Evolutionary conservation across 1,140 invertebrate genomes (phyloP), one percentile per base, ranked within the genome.

Genomic region (Drosophila orena): DNA sequence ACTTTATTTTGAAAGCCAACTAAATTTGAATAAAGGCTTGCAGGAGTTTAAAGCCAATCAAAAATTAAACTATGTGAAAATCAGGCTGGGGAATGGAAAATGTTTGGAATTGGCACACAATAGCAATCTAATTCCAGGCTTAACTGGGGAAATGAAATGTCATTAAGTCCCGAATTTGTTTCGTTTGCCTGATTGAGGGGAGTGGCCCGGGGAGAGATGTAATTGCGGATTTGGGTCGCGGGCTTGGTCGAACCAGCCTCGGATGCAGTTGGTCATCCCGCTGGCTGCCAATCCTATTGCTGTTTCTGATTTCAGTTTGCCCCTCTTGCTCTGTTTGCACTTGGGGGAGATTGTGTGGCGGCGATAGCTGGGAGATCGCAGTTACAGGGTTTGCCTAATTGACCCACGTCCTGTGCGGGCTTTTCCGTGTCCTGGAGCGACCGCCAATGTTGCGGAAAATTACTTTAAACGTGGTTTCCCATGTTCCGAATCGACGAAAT

Each of bases 381-480:
- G 2, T n/a, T 8, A 15, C 47, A 22, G 17, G n/a, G 37, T 11
- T 15, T 5, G 27, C 37, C 64, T 78, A 86, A 85, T 81, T 86
- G 81, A 74, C 68, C 77, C 81, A 85, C 77, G 73, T 86, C 43
- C 77, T 64, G 59, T 57, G 47, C 15, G 20, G n/a, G 30, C 12
- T 65, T 37, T 42, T 11, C 35, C 35, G 47, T 27, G 43, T 60
- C 50, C 38, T 17, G 59, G 69, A 71, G 64, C 81, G 65, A 46
- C 65, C 69, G 47, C 85, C 81, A 81, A 86, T 86, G 81, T 81
- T 78, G 78, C 64, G 69, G 55, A 86, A 86, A 85, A 86, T 86
- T 75, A 69, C 77, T 81, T 86, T 62, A 81, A 78, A 88, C 74
- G 64, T 47, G 70, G 55, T 40, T 53, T 20, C 8, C 43, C 20